These are phyloP conservation scores for Magallana angulata DNA, from an alignment of 1,140 invertebrate species.

Conservation along the genomic window DNA sequence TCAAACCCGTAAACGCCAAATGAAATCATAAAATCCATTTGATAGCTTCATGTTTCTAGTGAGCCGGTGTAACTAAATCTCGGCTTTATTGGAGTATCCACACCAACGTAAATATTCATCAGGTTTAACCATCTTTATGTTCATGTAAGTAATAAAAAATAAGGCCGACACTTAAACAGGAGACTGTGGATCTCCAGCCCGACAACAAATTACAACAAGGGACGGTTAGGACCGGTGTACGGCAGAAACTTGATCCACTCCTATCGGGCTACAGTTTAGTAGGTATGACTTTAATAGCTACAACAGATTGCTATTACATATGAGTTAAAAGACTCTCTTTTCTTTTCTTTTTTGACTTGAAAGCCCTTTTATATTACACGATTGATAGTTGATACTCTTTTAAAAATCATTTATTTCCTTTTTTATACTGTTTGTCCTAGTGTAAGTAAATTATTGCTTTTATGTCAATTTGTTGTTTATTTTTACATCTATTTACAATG, in stretches of 20 bases:
- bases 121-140: neutral
- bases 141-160: slow-evolving; percentile 6
- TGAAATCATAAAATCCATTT: neutral
- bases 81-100: neutral
- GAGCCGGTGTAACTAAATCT: neutral
- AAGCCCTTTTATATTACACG: too few species aligned
- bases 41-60: slow-evolving; percentile 1
- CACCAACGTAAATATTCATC: slow-evolving; percentile 24
- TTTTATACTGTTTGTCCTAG: too few species aligned
- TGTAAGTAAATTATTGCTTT: too few species aligned
- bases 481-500: too few species aligned
- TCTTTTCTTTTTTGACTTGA: too few species aligned
- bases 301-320: too few species aligned
- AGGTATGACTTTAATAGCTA: too few species aligned
- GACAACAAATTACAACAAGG: slow-evolving; percentile 11
- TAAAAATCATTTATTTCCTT: too few species aligned
- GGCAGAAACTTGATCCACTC: neutral
- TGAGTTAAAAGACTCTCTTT: too few species aligned
- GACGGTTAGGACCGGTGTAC: neutral
- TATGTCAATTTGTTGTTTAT: too few species aligned
- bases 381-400: too few species aligned
- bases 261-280: too few species aligned
- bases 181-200: neutral
- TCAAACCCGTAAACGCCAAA: neutral
- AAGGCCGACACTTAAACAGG: neutral